These are phyloP conservation scores for Tilapia sparmanii DNA, from an alignment of 2,113 vertebrate genomes.

Conservation along the genomic window DNA sequence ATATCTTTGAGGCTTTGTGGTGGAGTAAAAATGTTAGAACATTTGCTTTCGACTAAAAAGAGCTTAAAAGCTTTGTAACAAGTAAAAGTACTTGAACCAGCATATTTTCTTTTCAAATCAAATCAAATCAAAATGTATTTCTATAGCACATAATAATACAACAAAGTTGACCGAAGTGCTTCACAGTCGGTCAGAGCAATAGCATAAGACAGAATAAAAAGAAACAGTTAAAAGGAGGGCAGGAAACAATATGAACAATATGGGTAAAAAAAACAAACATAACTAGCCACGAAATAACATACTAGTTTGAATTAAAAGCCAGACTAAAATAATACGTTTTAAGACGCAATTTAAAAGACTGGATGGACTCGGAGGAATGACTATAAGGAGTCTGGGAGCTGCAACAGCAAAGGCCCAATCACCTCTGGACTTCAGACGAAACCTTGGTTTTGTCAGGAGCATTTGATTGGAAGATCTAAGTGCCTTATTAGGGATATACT, in stretches of 20 bases:
- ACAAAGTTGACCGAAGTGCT: not conserved
- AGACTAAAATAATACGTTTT: not conserved
- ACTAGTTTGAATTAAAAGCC: not conserved
- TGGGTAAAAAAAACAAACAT: not conserved
- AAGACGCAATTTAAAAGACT: not conserved
- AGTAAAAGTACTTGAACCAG: not conserved
- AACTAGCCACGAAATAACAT: not conserved
- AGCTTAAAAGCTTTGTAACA: not conserved
- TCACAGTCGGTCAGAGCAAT: not conserved
- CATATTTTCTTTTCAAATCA: not conserved
- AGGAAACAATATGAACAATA: not conserved
- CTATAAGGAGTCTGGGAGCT: not conserved
- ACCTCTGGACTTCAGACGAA: rapidly evolving
- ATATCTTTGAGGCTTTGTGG: not conserved
- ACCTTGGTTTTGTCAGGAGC: not conserved
- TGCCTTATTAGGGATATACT: not conserved
- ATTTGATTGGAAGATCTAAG: not conserved
- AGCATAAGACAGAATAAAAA: not conserved
- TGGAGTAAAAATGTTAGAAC: not conserved
- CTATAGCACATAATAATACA: not conserved
- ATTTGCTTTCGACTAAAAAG: not conserved
- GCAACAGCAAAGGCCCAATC: not conserved
- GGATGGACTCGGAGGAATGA: not conserved
- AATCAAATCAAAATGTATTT: not conserved
- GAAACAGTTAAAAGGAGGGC: not conserved